Evolutionary conservation across 1,140 invertebrate genomes (phyloP), one percentile per base, ranked within the genome.

Genomic region (Saxidomus purpurata): DNA sequence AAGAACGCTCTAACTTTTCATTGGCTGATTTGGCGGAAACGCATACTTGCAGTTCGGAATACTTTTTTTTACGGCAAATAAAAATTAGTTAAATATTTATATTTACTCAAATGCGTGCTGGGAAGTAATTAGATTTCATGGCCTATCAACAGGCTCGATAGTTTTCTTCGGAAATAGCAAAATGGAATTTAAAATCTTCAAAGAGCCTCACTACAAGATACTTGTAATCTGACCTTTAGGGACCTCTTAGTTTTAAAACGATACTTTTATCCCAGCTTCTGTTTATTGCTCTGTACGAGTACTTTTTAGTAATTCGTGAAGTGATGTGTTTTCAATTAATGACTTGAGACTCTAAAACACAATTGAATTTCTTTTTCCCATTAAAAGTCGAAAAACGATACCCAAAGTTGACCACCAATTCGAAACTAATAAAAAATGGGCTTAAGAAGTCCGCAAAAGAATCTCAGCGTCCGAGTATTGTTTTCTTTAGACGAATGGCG

Each of bases 331-430:
- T 85, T 49, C 83, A 85, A 85, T 85, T 85, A 85, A 85, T 85
- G 83, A 85, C 83, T 85, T 31, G 67, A 55, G 55, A 74, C 67
- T 36, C 83, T 52, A 84, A 85, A 85, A 85, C 34, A 76, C 83
- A 85, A 85, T 85, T 76, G 69, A 85, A 85, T 85, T 87, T 87
- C 85, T 47, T 77, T 77, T 87, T 87, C 76, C 76, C 85, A 87
- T 79, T 79, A 87, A 86, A 79, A 63, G 76, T 15, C 55, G 85
- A 59, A 87, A 87, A 77, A 25, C 40, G 85, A 87, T 76, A 49
- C 85, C 74, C 31, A n/a, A 31, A 22, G 47, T 49, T 87, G 85
- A 76, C 85, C 85, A 87, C 71, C 28, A 79, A 61, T 59, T 87
- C 49, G 49, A 63, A 55, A 87, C 74, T 76, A 87, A 87, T 87